A percentile compares a stretch with the other conserved stretches of the same genome.
Evolutionary conservation across 1,140 invertebrate species (phyloP).

Genomic region (Listronotus oregonensis): DNA sequence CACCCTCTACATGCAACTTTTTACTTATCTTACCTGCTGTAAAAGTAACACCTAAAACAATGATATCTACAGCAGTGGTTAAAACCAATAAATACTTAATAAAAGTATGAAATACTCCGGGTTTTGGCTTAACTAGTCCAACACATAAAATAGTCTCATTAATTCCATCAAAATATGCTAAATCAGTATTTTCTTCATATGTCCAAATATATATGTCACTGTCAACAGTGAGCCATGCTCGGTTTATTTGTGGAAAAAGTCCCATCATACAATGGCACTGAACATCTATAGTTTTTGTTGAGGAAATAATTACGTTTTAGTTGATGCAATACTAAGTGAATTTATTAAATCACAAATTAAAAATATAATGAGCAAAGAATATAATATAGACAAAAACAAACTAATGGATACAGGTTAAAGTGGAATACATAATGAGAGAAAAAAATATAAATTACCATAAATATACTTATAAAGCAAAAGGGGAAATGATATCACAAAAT

Average conservation of each 20-base stretch:
- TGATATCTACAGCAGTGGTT: slow-evolving; percentile 91
- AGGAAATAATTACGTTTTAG: slow-evolving; percentile 18
- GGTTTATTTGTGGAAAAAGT: slow-evolving; percentile 91
- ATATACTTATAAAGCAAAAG: too few relatives aligned
- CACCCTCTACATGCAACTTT: too few relatives aligned
- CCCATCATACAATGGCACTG: slow-evolving; percentile 96
- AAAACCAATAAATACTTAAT: slow-evolving; percentile 92
- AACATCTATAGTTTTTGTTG: slow-evolving; percentile 67
- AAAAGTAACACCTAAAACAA: slow-evolving; percentile 78
- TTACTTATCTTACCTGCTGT: slow-evolving; percentile 29
- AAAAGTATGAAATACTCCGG: slow-evolving; percentile 84
- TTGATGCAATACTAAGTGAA: too few relatives aligned
- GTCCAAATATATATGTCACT: slow-evolving; percentile 98
- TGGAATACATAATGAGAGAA: too few relatives aligned
- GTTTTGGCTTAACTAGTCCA: slow-evolving; percentile 83
- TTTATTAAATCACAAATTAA: too few relatives aligned
- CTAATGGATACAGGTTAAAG: too few relatives aligned
- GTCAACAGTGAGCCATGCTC: slow-evolving; percentile 91
- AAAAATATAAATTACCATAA: too few relatives aligned
- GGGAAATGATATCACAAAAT: too few relatives aligned
- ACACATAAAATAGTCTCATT: slow-evolving; percentile 89
- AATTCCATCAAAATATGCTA: slow-evolving; percentile 91
- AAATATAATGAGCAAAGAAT: too few relatives aligned
- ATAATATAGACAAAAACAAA: too few relatives aligned
- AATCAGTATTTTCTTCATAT: slow-evolving; percentile 87